Evolutionary conservation across 2,888 invertebrate genomes (phyloP), one percentile per base, ranked within the genome.

Genomic region (Cheilosia variabilis): DNA sequence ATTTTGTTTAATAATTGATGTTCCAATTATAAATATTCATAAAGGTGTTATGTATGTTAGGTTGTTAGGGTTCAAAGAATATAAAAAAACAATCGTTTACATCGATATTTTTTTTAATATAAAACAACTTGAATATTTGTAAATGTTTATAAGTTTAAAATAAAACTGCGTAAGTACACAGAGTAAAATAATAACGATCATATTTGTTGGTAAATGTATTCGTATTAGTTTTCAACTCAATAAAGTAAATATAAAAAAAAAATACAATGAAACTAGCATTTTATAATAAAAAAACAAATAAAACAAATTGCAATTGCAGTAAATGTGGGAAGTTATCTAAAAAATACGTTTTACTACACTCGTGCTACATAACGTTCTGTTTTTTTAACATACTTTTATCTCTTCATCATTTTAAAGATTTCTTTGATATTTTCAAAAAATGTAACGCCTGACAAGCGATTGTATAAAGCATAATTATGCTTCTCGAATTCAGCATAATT

Each of bases 51-150:
- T 19, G 31, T 65, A 22, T 22, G 2, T 63, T 72, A 72, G 78
- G 71, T 79, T 71, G 63, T 57, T 72, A 79, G 65, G 58, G 43
- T 10, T 58, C 19, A 58, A 72, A 34, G 17, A 58, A 34, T 13
- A 62, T 22, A 52, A 19, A 19, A 53, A 73, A 15, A 45, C 5
- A 53, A 31, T 77, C 77, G 77, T 69, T 62, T 65, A 78, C 78
- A 78, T 79, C 78, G 78, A 79, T 79, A 71, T 57, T 55, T 57
- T 31, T 60, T 57, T 76, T 68, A 43, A 47, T 0, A 52, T 15
- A 2, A 24, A 13, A 45, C 34, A 63, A 52, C n/a, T 63, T 57
- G 9, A 53, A 52, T 68, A 65, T 75, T 66, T 76, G 19, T 71
- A 71, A 78, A 71, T 65, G 71, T 72, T 58, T 65, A 79, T 62